Conservation (phyloP, 2,113 vertebrate species). For the Notiomystis cincta region DNA sequence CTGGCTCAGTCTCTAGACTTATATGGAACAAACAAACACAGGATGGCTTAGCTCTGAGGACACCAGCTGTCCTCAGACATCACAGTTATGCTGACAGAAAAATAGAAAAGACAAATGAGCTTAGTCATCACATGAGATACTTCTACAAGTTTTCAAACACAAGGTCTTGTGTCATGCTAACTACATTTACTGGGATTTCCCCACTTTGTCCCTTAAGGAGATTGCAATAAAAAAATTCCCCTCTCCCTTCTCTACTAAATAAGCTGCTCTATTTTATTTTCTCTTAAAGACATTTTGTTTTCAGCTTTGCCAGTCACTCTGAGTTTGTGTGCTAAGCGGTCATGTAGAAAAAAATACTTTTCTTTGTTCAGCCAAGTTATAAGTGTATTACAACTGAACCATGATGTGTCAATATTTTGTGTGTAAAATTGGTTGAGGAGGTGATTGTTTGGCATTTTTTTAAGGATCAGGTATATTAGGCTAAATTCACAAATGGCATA, state of each 20-base stretch:
- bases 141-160: background rate
- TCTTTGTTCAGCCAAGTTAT: background rate
- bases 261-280: background rate
- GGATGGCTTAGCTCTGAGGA: background rate
- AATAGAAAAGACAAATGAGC: background rate
- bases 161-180: background rate
- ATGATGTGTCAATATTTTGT: background rate
- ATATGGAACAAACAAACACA: background rate
- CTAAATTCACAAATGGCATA: background rate
- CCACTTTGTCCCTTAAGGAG: background rate
- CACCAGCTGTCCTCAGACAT: background rate
- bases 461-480: background rate
- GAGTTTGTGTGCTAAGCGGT: background rate
- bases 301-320: background rate
- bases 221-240: background rate
- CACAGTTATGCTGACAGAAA: background rate
- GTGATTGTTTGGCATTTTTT: background rate
- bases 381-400: background rate
- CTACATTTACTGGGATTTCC: background rate
- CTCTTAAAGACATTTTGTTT: background rate
- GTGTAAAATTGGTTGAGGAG: background rate
- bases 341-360: background rate
- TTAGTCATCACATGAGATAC: background rate
- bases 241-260: background rate
- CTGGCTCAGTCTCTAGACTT: background rate